These are phyloP conservation scores for Strix uralensis DNA, from an alignment of 2,113 vertebrate genomes.

Conservation along the genomic window DNA sequence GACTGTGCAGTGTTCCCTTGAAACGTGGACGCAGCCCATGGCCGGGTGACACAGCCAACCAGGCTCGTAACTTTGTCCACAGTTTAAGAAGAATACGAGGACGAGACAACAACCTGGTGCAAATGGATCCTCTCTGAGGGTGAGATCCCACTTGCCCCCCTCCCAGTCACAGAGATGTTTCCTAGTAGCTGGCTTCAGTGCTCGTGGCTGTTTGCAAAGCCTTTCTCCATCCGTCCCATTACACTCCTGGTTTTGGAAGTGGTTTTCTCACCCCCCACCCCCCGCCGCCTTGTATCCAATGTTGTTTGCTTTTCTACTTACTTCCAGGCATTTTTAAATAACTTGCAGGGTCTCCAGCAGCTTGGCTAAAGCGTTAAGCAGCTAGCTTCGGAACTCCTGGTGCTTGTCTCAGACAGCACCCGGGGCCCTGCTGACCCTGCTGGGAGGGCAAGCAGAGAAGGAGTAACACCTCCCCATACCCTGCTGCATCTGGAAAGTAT, in stretches of 20 bases:
- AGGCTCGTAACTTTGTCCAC: no score
- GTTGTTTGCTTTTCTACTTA: not conserved
- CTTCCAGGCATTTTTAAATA: not conserved
- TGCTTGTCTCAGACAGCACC: not conserved
- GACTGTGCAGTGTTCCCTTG: not conserved
- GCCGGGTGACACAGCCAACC: accelerated
- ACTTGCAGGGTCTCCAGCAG: not conserved
- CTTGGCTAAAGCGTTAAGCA: not conserved
- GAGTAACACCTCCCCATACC: not conserved
- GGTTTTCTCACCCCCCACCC: not conserved
- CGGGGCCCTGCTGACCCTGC: not conserved
- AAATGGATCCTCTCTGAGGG: not conserved
- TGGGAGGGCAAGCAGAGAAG: not conserved
- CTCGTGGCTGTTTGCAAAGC: not conserved
- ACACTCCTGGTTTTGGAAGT: accelerated
- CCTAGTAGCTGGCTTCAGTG: not conserved
- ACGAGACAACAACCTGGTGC: not conserved
- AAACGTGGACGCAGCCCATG: not conserved
- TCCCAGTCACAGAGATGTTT: not conserved
- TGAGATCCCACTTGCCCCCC: not conserved
- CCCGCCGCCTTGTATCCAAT: not conserved
- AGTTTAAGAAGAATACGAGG: not conserved
- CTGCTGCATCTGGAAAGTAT: accelerated
- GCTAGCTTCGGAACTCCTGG: not conserved
- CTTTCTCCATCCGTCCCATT: not conserved